These are phyloP conservation scores for Hylia prasina DNA, from an alignment of 2,113 vertebrate genomes.

Conservation along the genomic window DNA sequence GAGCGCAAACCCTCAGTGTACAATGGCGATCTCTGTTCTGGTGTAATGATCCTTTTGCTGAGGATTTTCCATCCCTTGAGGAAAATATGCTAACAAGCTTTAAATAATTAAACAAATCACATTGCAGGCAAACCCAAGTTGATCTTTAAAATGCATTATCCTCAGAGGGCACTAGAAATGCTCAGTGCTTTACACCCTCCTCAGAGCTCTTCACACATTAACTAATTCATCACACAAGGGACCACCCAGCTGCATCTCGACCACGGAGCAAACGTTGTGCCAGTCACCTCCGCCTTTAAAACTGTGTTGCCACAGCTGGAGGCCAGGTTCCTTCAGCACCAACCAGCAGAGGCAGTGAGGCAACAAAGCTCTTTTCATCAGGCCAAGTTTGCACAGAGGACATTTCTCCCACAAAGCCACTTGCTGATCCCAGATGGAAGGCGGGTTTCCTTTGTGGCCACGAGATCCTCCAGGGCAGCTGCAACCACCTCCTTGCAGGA, in stretches of 20 bases:
- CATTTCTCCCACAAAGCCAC: neutral
- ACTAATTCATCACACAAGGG: neutral
- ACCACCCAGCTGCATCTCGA: neutral
- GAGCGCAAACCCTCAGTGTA: neutral
- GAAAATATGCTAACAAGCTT: conserved; percentile 21
- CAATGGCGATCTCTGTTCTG: neutral
- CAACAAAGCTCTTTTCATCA: conserved; percentile 49
- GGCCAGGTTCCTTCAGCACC: neutral
- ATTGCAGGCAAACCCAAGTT: neutral
- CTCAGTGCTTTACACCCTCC: neutral
- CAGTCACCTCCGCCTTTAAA: neutral
- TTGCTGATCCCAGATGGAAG: neutral
- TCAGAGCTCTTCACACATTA: neutral
- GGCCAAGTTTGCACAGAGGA: neutral
- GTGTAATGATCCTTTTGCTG: neutral
- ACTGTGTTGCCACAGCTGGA: conserved; percentile 16
- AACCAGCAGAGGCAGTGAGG: neutral
- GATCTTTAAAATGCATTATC: conserved; percentile 33
- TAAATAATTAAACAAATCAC: conserved; percentile 55
- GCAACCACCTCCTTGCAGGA: neutral
- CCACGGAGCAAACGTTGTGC: neutral
- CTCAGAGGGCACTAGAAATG: neutral
- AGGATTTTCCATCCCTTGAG: conserved; percentile 16
- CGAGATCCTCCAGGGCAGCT: neutral
- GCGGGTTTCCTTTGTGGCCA: neutral